Evolutionary conservation across 2,113 vertebrate species (phyloP).

Genomic region (Thymallus thymallus): DNA sequence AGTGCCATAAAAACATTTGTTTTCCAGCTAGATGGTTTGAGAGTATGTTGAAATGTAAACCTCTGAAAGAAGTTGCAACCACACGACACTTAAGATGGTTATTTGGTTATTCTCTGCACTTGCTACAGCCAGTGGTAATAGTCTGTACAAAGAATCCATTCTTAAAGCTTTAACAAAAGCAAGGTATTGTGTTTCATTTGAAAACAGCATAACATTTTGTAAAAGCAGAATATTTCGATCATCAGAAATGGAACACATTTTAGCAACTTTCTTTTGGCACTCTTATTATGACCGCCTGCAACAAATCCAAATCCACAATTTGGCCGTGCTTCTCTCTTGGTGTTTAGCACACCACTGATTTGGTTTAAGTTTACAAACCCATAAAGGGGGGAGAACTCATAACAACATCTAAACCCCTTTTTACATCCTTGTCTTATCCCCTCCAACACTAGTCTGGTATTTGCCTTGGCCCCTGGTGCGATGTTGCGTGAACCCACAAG

Average conservation of each 20-base stretch:
- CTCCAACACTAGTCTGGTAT: conserved; percentile 44
- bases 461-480: conserved; percentile 43
- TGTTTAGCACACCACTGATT: conserved; percentile 32
- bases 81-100: too few relatives aligned
- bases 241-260: conserved; percentile 16
- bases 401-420: conserved; percentile 13
- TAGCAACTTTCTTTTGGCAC: too few relatives aligned
- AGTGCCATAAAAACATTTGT: conserved; percentile 7
- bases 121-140: too few relatives aligned
- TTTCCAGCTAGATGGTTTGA: too few relatives aligned
- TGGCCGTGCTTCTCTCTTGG: conserved; percentile 8
- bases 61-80: too few relatives aligned
- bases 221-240: conserved; percentile 10
- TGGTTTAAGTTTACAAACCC: conserved; percentile 32
- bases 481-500: conserved; percentile 57
- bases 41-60: too few relatives aligned
- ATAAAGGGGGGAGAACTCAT: conserved; percentile 26
- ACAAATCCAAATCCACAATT: conserved; percentile 27
- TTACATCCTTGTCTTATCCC: conserved; percentile 36
- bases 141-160: too few relatives aligned
- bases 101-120: too few relatives aligned
- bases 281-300: background rate
- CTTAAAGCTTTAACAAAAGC: too few relatives aligned
- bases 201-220: too few relatives aligned
- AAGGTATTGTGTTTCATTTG: too few relatives aligned